Percentiles rank a stretch among this genome's conserved stretches.
phyloP scores from a whole-genome alignment of 2,888 invertebrate genomes.

The Tetragonula carbonaria region DNA sequence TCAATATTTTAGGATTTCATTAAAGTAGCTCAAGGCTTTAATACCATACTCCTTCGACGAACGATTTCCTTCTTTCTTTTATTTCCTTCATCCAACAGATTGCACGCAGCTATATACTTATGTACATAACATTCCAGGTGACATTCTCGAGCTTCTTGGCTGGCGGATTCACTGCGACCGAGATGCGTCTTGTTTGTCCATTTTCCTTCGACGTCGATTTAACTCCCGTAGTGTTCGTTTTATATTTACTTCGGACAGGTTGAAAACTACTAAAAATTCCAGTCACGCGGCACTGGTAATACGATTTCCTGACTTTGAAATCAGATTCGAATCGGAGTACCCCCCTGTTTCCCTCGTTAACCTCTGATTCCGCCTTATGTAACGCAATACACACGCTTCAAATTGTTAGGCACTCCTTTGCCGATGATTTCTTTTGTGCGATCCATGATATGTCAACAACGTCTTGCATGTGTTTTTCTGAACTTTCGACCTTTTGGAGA shows the following conservation, averaged over 20 bases:
- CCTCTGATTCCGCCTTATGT: conserved; percentile 36
- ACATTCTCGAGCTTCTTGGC: neutral
- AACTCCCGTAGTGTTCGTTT: conserved; percentile 14
- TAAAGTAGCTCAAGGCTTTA: accelerated
- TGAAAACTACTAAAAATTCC: conserved; percentile 44
- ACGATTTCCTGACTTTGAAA: conserved; percentile 57
- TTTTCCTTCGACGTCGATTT: conserved; percentile 29
- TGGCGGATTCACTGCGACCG: neutral
- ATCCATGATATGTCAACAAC: no score
- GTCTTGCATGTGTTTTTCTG: neutral
- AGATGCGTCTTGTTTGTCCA: neutral
- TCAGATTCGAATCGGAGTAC: conserved; percentile 48
- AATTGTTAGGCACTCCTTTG: conserved; percentile 1
- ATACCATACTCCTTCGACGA: no score
- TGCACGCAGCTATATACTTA: no score
- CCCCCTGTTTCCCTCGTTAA: conserved; percentile 33
- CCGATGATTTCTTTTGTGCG: neutral
- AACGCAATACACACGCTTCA: conserved; percentile 21
- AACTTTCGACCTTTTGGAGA: accelerated
- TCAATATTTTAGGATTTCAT: accelerated
- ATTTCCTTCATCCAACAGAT: neutral
- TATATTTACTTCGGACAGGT: conserved; percentile 21
- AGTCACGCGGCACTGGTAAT: conserved; percentile 40
- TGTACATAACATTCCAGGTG: neutral
- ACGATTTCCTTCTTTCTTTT: neutral